phyloP scores from a whole-genome alignment of 2,797 vertebrate species.

The Pipistrellus nathusii region DNA sequence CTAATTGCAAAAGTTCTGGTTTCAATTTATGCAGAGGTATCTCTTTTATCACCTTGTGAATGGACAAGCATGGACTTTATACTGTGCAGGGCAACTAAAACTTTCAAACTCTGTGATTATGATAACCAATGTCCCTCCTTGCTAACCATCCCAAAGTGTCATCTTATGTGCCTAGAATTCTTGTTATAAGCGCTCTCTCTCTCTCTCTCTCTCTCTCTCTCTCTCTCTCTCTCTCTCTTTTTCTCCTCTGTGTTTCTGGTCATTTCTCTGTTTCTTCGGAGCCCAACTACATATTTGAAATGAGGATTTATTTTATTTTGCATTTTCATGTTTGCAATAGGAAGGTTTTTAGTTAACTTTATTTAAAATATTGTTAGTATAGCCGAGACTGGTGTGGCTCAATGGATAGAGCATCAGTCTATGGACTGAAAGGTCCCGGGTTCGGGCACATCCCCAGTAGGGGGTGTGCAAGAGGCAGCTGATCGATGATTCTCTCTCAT shows the following conservation, averaged over 20 bases:
- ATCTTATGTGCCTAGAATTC: neutral
- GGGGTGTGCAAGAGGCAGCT: too few relatives aligned
- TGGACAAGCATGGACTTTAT: neutral
- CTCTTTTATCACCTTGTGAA: neutral
- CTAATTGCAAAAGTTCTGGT: neutral
- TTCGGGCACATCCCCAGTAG: too few relatives aligned
- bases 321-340: neutral
- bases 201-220: neutral
- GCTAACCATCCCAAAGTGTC: neutral
- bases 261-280: neutral
- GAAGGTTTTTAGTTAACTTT: neutral
- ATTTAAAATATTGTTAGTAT: constrained; percentile 4
- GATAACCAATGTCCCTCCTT: neutral
- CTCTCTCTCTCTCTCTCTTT: neutral
- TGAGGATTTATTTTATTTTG: neutral
- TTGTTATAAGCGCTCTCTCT: neutral
- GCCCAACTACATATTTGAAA: neutral
- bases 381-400: too few relatives aligned
- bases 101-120: neutral
- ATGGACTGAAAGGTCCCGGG: too few relatives aligned
- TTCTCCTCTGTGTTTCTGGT: neutral
- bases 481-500: too few relatives aligned
- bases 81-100: neutral
- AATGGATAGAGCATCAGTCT: too few relatives aligned
- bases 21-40: neutral